Conservation (phyloP, 2,797 vertebrate genomes). For the Astyanax mexicanus region DNA sequence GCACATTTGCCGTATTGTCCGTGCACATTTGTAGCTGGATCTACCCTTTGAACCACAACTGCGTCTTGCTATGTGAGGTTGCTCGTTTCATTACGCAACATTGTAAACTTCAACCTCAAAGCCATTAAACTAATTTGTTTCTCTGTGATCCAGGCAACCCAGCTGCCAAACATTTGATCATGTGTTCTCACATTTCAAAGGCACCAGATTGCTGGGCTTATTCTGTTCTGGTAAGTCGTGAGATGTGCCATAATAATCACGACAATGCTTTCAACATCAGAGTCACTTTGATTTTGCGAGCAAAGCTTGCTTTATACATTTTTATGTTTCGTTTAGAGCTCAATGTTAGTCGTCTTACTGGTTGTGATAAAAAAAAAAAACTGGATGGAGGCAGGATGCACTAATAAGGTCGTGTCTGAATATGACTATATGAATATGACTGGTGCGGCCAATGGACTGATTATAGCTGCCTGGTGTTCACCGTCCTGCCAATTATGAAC, state of each 20-base stretch:
- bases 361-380: constrained; percentile 36
- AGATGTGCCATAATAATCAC: constrained; percentile 20
- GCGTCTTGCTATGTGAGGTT: constrained; percentile 7
- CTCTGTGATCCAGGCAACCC: constrained; percentile 38
- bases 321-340: constrained; percentile 9
- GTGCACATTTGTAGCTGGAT: neutral
- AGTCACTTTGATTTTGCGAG: constrained; percentile 3
- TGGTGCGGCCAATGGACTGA: constrained; percentile 52
- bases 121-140: constrained; percentile 42
- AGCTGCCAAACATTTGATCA: constrained; percentile 37
- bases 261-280: constrained; percentile 9
- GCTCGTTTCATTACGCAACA: constrained; percentile 43
- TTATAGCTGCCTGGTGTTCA: constrained; percentile 48
- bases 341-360: neutral
- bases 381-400: constrained; percentile 15
- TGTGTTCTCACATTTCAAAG: constrained; percentile 40
- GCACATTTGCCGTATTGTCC: too few relatives aligned
- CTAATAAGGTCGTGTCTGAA: constrained; percentile 46
- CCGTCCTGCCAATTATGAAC: constrained; percentile 49
- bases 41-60: constrained; percentile 9
- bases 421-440: constrained; percentile 38
- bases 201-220: constrained; percentile 28
- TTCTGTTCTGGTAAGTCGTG: constrained; percentile 24
- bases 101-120: constrained; percentile 15
- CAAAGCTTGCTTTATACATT: neutral